Base-by-base conservation (phyloP, 1,140 invertebrate genomes). In the Papilio dardanus region DNA sequence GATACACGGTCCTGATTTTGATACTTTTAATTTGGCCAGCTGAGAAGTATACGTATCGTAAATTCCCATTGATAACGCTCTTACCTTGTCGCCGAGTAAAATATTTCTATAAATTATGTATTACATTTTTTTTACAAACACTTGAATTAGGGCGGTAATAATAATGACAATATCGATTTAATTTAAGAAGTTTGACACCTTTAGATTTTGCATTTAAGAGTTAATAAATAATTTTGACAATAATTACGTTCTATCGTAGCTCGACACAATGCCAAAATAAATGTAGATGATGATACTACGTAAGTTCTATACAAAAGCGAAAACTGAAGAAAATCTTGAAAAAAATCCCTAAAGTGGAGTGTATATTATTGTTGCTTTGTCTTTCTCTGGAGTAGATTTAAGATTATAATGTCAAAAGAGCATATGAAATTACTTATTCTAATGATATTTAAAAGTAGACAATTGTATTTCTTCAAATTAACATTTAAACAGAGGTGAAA, bases 21-120 rank as follows among this genome's bases (percentile, higher is more conserved):
- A 71, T 42, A 46, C 19, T 77, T 74, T 77, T 74, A 77, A 74
- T 69, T 35, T 71, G 50, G 71, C 31, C 76, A 77, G 71, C 65
- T 77, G 21, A 77, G 37, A 73, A 31, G 14, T 54, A 16, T 37
- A 54, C 24, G 46, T 46, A 6, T 73, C 71, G 71, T 73, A 73
- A 73, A 73, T 73, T 73, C 42, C 50, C 71, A 58, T 73, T 73
- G 71, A 73, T 73, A 73, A 73, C 68, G 71, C 30, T 54, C 71
- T 37, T 12, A 19, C 42, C 30, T 50, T 54, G 71, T 54, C 46
- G 71, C 19, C 28, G 42, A 46, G 16, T 54, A 19, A 73, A 73
- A 73, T 58, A 46, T 46, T 33, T n/a, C 46, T n/a, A 73, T 73
- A 73, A 73, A 73, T 73, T 58, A 50, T 58, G 10, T 35, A 54